Percentiles rank a stretch among this genome's conserved stretches.
These are phyloP conservation scores for Chymomyza procnemis DNA, from an alignment of 2,888 invertebrate genomes.

Conservation along the genomic window DNA sequence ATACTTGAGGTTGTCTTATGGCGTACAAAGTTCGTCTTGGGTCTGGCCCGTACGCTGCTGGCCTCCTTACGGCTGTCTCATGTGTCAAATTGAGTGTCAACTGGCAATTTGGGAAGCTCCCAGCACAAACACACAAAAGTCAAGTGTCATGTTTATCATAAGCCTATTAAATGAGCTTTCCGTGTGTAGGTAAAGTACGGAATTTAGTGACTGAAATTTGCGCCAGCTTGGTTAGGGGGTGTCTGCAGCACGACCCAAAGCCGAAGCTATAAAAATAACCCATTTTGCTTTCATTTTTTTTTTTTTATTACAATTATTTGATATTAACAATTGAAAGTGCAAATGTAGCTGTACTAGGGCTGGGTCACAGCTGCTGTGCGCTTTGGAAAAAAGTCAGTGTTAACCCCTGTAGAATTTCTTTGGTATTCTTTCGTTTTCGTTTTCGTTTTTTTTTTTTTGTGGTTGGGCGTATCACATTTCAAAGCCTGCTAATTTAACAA, in stretches of 20 bases:
- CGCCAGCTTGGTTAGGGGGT: not conserved
- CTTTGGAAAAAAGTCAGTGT: conserved; percentile 56
- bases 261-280: conserved; percentile 64
- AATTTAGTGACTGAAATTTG: not conserved
- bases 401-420: not conserved
- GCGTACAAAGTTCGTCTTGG: conserved; percentile 8
- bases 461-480: conserved; percentile 77
- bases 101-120: conserved; percentile 73
- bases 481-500: conserved; percentile 77
- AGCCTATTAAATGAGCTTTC: conserved; percentile 76
- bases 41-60: conserved; percentile 26
- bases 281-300: conserved; percentile 45
- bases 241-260: not conserved
- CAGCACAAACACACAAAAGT: conserved; percentile 38
- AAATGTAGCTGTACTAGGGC: conserved; percentile 21
- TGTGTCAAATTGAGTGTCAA: conserved; percentile 77
- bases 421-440: too few species aligned
- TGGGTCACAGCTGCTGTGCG: conserved; percentile 62
- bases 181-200: not conserved
- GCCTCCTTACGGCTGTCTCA: conserved; percentile 53
- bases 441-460: conserved; percentile 12
- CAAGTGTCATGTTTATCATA: conserved; percentile 77
- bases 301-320: conserved; percentile 26
- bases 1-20: conserved; percentile 63
- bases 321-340: conserved; percentile 42